These are phyloP conservation scores for Ciona savignyi DNA, from an alignment of 23 tunicate species.

Conservation along the genomic window DNA sequence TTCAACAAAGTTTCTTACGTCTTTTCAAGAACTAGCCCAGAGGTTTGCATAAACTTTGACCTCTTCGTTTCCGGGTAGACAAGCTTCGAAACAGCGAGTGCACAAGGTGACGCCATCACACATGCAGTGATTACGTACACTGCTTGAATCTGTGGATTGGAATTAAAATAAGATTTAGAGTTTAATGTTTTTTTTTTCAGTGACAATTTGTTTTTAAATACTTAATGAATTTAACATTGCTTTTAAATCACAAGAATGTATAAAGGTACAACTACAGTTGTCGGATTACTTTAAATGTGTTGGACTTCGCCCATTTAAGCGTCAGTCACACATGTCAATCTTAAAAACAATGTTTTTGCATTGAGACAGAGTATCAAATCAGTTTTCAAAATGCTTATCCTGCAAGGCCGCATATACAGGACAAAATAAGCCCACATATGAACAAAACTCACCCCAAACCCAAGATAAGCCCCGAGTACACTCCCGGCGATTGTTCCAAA, in stretches of 20 bases:
- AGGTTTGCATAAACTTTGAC: slow-evolving; percentile 54
- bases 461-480: slow-evolving; percentile 80
- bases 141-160: slow-evolving; percentile 44
- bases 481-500: slow-evolving; percentile 94
- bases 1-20: slow-evolving; percentile 52
- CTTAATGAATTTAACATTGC: no score
- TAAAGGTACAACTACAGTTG: no score
- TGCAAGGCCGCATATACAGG: no score
- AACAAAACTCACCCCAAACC: slow-evolving; percentile 76
- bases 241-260: no score
- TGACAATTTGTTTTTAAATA: no score
- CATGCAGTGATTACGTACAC: slow-evolving; percentile 80
- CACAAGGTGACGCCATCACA: slow-evolving; percentile 98
- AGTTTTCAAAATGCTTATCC: no score
- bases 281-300: no score
- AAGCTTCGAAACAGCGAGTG: slow-evolving; percentile 72
- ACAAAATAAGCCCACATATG: no score
- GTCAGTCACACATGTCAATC: no score
- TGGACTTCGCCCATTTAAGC: no score
- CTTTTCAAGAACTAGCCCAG: slow-evolving; percentile 54
- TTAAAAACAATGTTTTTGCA: no score
- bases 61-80: slow-evolving; percentile 85
- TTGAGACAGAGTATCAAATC: no score
- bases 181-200: neutral
- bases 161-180: neutral